Evolutionary conservation across 1,140 invertebrate genomes (phyloP).

Genomic region (Aethina tumida): DNA sequence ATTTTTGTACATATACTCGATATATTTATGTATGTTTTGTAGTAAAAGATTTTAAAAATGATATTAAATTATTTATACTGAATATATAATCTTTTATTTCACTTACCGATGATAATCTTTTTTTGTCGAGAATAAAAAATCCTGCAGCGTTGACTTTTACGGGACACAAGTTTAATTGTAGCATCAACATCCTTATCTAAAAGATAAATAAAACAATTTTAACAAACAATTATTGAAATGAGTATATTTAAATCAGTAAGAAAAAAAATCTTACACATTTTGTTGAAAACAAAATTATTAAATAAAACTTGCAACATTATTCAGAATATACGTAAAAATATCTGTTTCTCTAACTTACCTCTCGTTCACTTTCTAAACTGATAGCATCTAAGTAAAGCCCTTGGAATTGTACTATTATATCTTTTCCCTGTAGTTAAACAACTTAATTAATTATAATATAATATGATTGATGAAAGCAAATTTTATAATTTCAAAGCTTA

Average conservation of each 20-base stretch:
- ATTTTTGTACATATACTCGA: conserved; percentile 2
- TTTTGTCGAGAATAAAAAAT: conserved; percentile 19
- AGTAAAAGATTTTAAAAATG: not conserved
- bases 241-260: not conserved
- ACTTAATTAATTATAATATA: too few species aligned
- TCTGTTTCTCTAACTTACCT: too few species aligned
- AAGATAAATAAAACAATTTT: conserved; percentile 5
- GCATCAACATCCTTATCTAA: conserved; percentile 17
- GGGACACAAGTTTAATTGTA: conserved; percentile 14
- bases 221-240: conserved; percentile 1
- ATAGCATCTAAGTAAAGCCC: too few species aligned
- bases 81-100: conserved; percentile 9
- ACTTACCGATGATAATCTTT: conserved; percentile 15
- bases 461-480: conserved; percentile 2
- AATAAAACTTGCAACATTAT: not conserved
- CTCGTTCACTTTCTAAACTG: too few species aligned
- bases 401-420: too few species aligned
- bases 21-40: too few species aligned
- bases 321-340: too few species aligned
- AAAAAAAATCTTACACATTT: conserved; percentile 9
- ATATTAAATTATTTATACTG: conserved; percentile 4
- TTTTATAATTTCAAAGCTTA: conserved; percentile 4
- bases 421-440: too few species aligned
- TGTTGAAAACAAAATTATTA: conserved; percentile 11
- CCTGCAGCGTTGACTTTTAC: conserved; percentile 18